These are phyloP conservation scores for Trachelus iudaicus DNA, from an alignment of 2,888 invertebrate genomes.

Conservation along the genomic window DNA sequence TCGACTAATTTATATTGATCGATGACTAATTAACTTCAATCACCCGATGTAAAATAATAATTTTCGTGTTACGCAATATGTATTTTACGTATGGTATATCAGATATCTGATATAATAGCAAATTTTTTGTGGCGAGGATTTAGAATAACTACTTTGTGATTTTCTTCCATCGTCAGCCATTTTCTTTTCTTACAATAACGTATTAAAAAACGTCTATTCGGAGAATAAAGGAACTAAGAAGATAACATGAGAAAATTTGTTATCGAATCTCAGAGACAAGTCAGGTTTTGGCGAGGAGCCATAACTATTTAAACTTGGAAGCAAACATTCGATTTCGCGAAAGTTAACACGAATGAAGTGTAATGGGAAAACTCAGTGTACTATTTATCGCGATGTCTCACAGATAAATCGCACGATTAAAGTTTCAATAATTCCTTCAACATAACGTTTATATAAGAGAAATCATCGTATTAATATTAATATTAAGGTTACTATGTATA, in stretches of 20 bases:
- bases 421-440: slow-evolving; percentile 25
- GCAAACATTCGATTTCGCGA: slow-evolving; percentile 26
- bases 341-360: slow-evolving; percentile 5
- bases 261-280: slow-evolving; percentile 1
- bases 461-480: too few relatives aligned
- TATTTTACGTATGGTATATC: too few relatives aligned
- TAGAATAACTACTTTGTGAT: background rate
- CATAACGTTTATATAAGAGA: too few relatives aligned
- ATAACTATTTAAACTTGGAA: slow-evolving; percentile 32
- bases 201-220: background rate
- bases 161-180: background rate
- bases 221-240: slow-evolving; percentile 7
- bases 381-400: slow-evolving; percentile 12
- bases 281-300: slow-evolving; percentile 21
- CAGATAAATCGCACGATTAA: slow-evolving; percentile 32
- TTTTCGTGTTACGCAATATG: too few relatives aligned
- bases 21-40: background rate
- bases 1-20: too few relatives aligned
- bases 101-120: too few relatives aligned
- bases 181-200: background rate
- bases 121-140: too few relatives aligned
- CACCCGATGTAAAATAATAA: background rate
- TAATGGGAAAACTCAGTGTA: background rate
- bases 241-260: slow-evolving; percentile 16
- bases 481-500: too few relatives aligned